A percentile compares a stretch with the other conserved stretches of the same genome.
Conservation (phyloP, 2,888 invertebrate species). For the Brenthis ino region DNA sequence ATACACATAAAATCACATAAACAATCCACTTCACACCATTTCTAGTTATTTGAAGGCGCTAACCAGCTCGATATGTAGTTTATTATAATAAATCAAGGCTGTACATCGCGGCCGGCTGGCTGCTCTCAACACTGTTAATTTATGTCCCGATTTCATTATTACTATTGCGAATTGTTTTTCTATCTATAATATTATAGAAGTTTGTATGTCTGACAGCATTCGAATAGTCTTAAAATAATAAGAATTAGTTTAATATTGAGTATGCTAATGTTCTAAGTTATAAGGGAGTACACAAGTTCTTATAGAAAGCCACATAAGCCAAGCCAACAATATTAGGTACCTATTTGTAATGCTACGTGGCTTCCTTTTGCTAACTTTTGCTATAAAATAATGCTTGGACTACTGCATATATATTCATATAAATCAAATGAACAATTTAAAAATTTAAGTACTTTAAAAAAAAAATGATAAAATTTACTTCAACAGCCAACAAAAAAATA, state of each 20-base stretch:
- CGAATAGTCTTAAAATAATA: background rate
- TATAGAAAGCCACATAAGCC: too few relatives aligned
- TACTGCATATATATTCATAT: too few relatives aligned
- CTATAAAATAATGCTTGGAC: too few relatives aligned
- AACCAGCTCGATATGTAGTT: conserved; percentile 49
- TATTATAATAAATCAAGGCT: conserved; percentile 64
- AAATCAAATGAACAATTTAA: too few relatives aligned
- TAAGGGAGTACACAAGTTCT: too few relatives aligned
- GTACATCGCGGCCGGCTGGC: conserved; percentile 29
- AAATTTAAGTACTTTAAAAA: too few relatives aligned
- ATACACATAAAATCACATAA: too few relatives aligned
- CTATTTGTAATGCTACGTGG: too few relatives aligned
- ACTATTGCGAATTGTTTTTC: conserved; percentile 37
- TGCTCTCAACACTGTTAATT: conserved; percentile 45
- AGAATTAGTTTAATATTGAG: background rate
- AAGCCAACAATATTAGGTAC: too few relatives aligned
- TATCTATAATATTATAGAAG: conserved; percentile 24
- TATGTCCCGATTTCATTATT: conserved; percentile 40
- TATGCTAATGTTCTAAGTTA: background rate
- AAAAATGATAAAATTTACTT: background rate
- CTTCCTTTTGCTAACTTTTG: too few relatives aligned
- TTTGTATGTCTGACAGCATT: background rate
- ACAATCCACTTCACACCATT: too few relatives aligned
- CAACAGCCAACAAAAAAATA: background rate
- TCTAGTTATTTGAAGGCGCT: background rate